Base-by-base conservation (phyloP, 2,113 vertebrate genomes). In the Hippocampus abdominalis region DNA sequence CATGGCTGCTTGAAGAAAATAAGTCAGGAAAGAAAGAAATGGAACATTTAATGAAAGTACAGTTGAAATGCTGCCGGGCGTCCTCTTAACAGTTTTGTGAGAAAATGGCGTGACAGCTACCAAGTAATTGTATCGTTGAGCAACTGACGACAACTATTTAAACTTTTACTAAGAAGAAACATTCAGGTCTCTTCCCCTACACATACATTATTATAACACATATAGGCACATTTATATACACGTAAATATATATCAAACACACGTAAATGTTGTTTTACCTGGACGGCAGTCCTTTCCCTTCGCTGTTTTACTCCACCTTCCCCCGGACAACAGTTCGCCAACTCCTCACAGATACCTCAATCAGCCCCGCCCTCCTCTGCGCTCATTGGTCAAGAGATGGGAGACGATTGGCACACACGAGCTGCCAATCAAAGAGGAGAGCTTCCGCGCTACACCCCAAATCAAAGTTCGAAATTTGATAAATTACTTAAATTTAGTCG, bases 181-280 rank as follows among this genome's bases (percentile, higher is more conserved):
- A 18, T 32, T 29, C 27, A 6, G 16, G 27, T 60, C 27, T 32
- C 25, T 32, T 8, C 13, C 13, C 57, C 23, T 18, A 6, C 25
- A 27, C 13, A 8, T 29, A 29, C 56, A 32, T 29, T 32, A 6
- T 32, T 18, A 7, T 8, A 59, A 59, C 4, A 29, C 27, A 16
- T 18, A 6, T 8, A 3, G 6, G 57, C 8, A 29, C 2, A 29
- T 51, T 21, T 59, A 59, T 27, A 6, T 13, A 59, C 18, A 23
- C 3, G 12, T 18, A 20, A 18, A 18, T 44, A 48, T 15, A 18
- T 12, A 42, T 10, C 8, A 12, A 10, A 29, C 6, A 15, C 0
- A 13, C 32, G 2, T 66, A 12, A 40, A n/a, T 4, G 56, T 32
- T 40, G 16, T 18, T 5, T 78, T 85, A 87, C 84, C 84, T 80